Conservation (phyloP, 2,797 vertebrate genomes). For the Mus caroli region DNA sequence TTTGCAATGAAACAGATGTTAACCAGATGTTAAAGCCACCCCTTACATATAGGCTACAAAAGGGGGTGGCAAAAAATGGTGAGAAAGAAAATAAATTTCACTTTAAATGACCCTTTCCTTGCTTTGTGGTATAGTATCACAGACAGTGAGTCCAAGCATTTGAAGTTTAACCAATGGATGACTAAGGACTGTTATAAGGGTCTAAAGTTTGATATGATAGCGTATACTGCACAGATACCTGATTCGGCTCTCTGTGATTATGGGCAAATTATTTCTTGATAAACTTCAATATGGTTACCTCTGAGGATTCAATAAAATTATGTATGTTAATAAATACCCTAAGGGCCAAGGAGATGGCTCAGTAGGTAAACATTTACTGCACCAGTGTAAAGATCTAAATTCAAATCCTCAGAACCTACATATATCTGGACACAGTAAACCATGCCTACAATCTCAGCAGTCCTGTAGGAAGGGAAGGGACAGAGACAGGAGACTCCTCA, state of each 20-base stretch:
- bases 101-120: constrained; percentile 63
- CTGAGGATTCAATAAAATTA: constrained; percentile 21
- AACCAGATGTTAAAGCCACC: constrained; percentile 88
- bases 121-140: neutral
- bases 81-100: constrained; percentile 76
- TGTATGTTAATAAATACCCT: neutral
- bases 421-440: neutral
- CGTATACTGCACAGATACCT: constrained; percentile 24
- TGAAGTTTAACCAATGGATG: neutral
- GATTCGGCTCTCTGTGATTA: neutral
- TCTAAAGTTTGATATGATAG: constrained; percentile 35
- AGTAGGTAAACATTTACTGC: neutral
- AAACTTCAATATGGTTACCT: constrained; percentile 19
- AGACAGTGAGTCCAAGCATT: neutral
- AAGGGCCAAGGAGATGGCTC: neutral
- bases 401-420: neutral
- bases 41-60: constrained; percentile 85
- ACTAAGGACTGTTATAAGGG: constrained; percentile 65
- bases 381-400: neutral
- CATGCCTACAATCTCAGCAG: neutral
- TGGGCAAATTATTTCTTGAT: constrained; percentile 17
- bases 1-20: constrained; percentile 88
- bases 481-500: neutral
- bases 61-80: constrained; percentile 85
- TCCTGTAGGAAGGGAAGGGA: neutral